Conservation (phyloP, 2,888 invertebrate genomes). For the Idaea straminata region DNA sequence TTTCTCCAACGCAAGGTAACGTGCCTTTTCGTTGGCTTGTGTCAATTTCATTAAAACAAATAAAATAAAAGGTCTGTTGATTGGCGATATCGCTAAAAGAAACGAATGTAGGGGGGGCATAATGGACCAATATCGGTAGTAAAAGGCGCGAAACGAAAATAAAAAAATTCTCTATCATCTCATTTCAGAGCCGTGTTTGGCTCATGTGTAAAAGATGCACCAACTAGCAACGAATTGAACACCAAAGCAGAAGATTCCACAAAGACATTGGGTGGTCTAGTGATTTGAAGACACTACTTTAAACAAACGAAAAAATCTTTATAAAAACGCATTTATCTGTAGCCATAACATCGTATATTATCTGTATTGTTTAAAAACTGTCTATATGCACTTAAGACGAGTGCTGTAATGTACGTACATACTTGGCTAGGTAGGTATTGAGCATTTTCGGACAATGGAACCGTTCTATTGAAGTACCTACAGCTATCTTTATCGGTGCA, state of each 20-base stretch:
- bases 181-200: too few species aligned
- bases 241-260: not conserved
- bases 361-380: not conserved
- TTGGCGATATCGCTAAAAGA: too few species aligned
- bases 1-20: too few species aligned
- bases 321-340: not conserved
- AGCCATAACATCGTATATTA: not conserved
- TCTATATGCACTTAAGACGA: not conserved
- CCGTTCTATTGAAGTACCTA: conserved; percentile 37
- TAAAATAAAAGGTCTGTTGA: too few species aligned
- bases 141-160: too few species aligned
- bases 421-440: not conserved
- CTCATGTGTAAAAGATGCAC: too few species aligned
- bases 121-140: too few species aligned
- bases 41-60: too few species aligned
- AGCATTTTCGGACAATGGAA: conserved; percentile 36
- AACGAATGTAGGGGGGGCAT: too few species aligned
- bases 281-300: not conserved
- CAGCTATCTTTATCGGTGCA: not conserved
- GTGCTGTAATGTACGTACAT: not conserved
- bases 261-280: not conserved
- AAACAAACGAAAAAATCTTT: not conserved
- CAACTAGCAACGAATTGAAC: not conserved
- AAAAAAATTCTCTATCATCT: too few species aligned
- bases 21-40: too few species aligned